Conservation (phyloP, 2,113 vertebrate species). For the Pseudonaja textilis region DNA sequence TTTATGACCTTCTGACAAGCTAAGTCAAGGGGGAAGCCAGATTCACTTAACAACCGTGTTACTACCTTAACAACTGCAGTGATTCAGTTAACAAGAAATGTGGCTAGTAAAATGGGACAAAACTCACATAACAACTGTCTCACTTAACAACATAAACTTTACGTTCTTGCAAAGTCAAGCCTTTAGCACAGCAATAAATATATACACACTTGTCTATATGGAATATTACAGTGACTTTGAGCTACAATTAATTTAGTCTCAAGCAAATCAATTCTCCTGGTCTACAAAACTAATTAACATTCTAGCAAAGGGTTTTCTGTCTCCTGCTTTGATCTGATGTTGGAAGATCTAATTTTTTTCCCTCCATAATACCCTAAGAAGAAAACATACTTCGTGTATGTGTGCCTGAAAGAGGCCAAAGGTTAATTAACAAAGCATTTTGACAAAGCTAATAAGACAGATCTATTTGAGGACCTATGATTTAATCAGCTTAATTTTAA, state of each 20-base stretch:
- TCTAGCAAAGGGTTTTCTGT: conserved; percentile 51
- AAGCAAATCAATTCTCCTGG: conserved; percentile 90
- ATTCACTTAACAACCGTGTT: not conserved
- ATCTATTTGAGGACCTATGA: conserved; percentile 36
- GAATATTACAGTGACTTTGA: conserved; percentile 78
- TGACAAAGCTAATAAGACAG: conserved; percentile 54
- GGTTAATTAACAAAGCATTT: conserved; percentile 46
- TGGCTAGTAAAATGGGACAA: not conserved
- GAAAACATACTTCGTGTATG: not conserved
- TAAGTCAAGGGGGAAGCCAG: not conserved
- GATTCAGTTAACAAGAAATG: not conserved
- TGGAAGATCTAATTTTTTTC: conserved; percentile 44
- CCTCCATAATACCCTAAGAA: not conserved
- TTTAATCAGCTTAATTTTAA: conserved; percentile 44
- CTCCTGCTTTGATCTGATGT: conserved; percentile 42
- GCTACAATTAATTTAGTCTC: conserved; percentile 88
- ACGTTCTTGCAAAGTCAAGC: conserved; percentile 54
- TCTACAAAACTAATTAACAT: conserved; percentile 75
- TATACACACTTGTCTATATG: not conserved
- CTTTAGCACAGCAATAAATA: not conserved
- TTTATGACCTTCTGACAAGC: not conserved
- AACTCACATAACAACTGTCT: not conserved
- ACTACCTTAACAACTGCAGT: not conserved
- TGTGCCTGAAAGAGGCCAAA: conserved; percentile 28
- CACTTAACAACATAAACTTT: not conserved